Percentiles rank a stretch among this genome's conserved stretches.
These are phyloP conservation scores for Sycophaga agraensis DNA, from an alignment of 1,140 invertebrate species.

Conservation along the genomic window DNA sequence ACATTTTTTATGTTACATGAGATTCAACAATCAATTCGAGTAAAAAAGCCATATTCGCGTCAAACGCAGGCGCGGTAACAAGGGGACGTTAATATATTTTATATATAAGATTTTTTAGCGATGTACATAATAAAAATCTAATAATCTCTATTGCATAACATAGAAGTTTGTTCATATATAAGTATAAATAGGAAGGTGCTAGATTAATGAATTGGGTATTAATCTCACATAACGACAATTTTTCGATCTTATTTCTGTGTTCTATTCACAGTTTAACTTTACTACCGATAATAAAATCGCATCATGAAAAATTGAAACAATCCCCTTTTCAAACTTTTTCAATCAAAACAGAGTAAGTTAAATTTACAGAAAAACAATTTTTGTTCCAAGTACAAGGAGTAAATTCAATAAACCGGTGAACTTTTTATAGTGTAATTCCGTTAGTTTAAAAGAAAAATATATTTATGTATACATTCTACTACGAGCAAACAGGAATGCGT, in stretches of 20 bases:
- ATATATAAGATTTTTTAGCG: conserved; percentile 33
- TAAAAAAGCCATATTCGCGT: conserved; percentile 53
- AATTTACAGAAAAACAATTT: not conserved
- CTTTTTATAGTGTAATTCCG: not conserved
- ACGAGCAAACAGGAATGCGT: conserved; percentile 5
- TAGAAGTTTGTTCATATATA: conserved; percentile 41
- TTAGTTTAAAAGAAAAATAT: conserved; percentile 14
- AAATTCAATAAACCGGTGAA: conserved; percentile 7
- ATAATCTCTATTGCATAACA: conserved; percentile 46
- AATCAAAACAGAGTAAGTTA: not conserved
- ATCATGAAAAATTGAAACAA: conserved; percentile 13
- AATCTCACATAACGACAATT: conserved; percentile 5
- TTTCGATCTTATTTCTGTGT: not conserved
- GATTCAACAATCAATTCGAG: conserved; percentile 55
- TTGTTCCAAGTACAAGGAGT: conserved; percentile 19
- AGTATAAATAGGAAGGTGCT: conserved; percentile 33
- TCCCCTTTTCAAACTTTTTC: conserved; percentile 3
- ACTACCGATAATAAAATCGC: conserved; percentile 1
- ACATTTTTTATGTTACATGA: conserved; percentile 51
- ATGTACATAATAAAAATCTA: conserved; percentile 47
- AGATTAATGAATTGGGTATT: not conserved
- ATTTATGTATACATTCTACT: conserved; percentile 10
- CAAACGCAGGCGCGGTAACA: conserved; percentile 49
- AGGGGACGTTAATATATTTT: conserved; percentile 52
- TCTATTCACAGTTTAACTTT: conserved; percentile 16